Evolutionary conservation across 2,113 vertebrate genomes (phyloP).

Genomic region (Peromyscus polionotus): DNA sequence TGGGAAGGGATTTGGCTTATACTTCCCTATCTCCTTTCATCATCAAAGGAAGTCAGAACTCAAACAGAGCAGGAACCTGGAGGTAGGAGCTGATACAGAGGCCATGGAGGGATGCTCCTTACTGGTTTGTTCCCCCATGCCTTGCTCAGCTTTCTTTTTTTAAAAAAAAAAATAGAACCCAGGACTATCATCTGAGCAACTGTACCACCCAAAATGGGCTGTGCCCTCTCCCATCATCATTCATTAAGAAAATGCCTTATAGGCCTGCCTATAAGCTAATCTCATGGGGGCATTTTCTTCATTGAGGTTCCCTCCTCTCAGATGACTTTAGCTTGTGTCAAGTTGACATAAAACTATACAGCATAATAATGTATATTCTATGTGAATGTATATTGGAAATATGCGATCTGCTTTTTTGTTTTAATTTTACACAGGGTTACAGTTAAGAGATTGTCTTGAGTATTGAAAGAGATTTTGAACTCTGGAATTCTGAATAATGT

Average conservation of each 20-base stretch:
- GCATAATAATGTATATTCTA: neutral
- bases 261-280: neutral
- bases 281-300: neutral
- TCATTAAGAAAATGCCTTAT: neutral
- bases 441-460: neutral
- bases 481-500: neutral
- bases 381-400: neutral
- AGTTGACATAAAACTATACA: neutral
- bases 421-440: neutral
- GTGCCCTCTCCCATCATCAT: neutral
- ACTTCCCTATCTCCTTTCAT: neutral
- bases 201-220: neutral
- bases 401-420: neutral
- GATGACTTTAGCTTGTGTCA: neutral
- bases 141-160: neutral
- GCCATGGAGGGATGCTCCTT: neutral
- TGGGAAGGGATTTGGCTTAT: neutral
- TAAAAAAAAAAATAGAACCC: neutral
- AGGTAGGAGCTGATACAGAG: neutral
- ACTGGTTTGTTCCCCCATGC: neutral
- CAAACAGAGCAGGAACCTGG: neutral
- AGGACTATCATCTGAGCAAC: neutral
- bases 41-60: neutral
- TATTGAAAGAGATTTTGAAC: neutral
- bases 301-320: neutral